Percentiles rank a stretch among this genome's conserved stretches.
Conservation (phyloP, 2,888 invertebrate genomes). For the Ceramica pisi region DNA sequence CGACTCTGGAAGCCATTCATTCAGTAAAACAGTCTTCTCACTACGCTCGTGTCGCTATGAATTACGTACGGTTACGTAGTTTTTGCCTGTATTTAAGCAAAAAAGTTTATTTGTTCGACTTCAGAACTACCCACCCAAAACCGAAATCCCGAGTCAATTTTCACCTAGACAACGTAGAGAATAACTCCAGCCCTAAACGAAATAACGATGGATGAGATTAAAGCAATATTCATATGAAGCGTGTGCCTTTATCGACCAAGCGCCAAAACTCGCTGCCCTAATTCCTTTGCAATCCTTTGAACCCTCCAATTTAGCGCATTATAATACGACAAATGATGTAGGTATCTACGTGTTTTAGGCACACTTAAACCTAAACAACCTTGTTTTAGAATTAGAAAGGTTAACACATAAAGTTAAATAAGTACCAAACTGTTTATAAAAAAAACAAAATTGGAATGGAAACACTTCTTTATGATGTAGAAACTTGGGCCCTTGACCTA, state of each 20-base stretch:
- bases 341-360: background rate
- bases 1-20: background rate
- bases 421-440: background rate
- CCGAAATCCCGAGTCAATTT: background rate
- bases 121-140: background rate
- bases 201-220: background rate
- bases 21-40: no score
- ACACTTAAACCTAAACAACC: background rate
- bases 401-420: background rate
- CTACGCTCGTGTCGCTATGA: background rate
- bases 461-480: background rate
- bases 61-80: background rate
- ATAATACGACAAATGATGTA: constrained; percentile 1
- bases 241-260: constrained; percentile 29
- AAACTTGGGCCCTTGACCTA: background rate
- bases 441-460: background rate
- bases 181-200: background rate
- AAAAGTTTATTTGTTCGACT: background rate
- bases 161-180: background rate
- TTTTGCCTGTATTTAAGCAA: no score
- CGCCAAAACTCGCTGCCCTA: constrained; percentile 32
- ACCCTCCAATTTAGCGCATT: constrained; percentile 14
- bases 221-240: constrained; percentile 1
- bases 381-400: background rate
- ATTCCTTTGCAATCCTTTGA: constrained; percentile 35